These are phyloP conservation scores for Malachius bipustulatus DNA, from an alignment of 2,888 invertebrate genomes.

Conservation along the genomic window DNA sequence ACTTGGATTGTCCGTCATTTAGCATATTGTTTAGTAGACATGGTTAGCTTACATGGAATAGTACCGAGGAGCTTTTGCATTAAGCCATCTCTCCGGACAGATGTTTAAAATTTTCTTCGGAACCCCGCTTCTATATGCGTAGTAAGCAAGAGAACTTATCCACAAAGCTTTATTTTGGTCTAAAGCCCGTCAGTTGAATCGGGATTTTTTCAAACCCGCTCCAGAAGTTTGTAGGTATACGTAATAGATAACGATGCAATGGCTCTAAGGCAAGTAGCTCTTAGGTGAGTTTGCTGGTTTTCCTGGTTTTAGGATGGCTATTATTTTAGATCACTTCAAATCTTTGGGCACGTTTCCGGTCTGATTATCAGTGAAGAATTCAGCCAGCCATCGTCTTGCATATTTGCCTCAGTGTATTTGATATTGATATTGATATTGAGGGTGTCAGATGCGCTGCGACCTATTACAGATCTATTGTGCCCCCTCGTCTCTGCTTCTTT, in stretches of 20 bases:
- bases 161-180: constrained; percentile 1
- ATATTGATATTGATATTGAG: too few species aligned
- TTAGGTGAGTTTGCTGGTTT: constrained; percentile 9
- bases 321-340: constrained; percentile 10
- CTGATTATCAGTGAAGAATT: constrained; percentile 7
- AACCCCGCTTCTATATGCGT: too few species aligned
- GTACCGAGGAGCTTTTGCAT: too few species aligned
- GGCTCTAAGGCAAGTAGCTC: constrained; percentile 9
- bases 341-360: constrained; percentile 7
- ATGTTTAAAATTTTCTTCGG: background rate
- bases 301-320: constrained; percentile 8
- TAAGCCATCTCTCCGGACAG: too few species aligned
- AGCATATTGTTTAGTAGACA: too few species aligned
- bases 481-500: too few species aligned
- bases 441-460: too few species aligned
- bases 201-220: background rate
- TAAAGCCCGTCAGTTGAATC: background rate
- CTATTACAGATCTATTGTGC: too few species aligned
- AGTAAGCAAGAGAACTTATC: too few species aligned
- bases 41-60: too few species aligned
- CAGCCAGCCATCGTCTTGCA: constrained; percentile 8
- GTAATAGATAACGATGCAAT: constrained; percentile 6
- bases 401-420: constrained; percentile 6
- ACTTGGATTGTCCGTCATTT: too few species aligned
- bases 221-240: constrained; percentile 1